Base-by-base conservation (phyloP, 2,888 invertebrate genomes). In the Tryphoninae sp. region DNA sequence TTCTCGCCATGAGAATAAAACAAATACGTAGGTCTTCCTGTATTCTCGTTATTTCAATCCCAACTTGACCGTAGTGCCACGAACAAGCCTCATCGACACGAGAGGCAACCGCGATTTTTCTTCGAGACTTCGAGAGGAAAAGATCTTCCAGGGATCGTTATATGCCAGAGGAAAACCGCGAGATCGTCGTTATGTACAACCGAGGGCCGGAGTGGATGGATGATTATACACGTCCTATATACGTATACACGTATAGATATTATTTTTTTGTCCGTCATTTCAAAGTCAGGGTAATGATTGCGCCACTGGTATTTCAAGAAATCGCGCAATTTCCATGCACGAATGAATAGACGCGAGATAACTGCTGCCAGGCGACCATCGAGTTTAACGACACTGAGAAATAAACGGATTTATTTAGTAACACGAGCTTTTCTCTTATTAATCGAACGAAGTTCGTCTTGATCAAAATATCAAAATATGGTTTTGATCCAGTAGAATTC, bases 1-100 rank as follows among this genome's bases (percentile, higher is more conserved):
- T 22, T 23, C 51, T 64, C 53, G 16, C 22, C 3, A 45, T 23
- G 42, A 13, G 16, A 19, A 53, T 76, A 76, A 76, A 79, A 75
- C 58, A 76, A 82, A 73, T 58, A 72, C 68, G 68, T 11, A 26
- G 75, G 45, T 62, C 55, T 78, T 75, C 75, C 74, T 74, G 53
- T 59, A 49, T 69, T 78, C 68, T 78, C 62, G 75, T 82, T 75
- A 65, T 81, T 75, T 78, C 74, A 78, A 81, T 78, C 59, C 64
- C 71, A 55, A 69, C 59, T 68, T 62, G 65, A 42, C 51, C 23
- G 26, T 42, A 62, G 16, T 9, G 73, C 45, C 53, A 13, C 53
- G 61, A 74, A 55, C 55, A 22, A 58, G 62, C 65, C 80, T 80
- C 75, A 75, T 69, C 69, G 68, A 58, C 74, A 23, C 74, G 64